Evolutionary conservation across 2,888 invertebrate species (phyloP).

Genomic region (Ariolimax columbianus): DNA sequence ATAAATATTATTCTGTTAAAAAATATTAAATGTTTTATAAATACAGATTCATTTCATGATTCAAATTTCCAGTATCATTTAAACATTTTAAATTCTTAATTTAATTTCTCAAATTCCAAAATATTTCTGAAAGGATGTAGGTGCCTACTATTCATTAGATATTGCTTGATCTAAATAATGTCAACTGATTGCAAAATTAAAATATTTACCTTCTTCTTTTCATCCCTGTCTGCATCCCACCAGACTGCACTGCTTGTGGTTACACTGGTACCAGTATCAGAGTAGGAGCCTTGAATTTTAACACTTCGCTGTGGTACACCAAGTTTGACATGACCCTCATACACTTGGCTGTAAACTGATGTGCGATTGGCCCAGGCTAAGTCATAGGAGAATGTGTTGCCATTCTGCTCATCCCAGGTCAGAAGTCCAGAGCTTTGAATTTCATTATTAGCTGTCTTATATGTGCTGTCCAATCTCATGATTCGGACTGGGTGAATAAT

Average conservation of each 20-base stretch:
- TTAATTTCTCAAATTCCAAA: no score
- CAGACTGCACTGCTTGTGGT: constrained; percentile 56
- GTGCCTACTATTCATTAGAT: no score
- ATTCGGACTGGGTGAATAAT: constrained; percentile 63
- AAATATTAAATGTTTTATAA: no score
- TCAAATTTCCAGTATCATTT: no score
- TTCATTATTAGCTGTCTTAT: constrained; percentile 54
- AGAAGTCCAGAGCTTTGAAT: constrained; percentile 57
- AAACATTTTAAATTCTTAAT: no score
- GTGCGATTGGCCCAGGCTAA: constrained; percentile 55
- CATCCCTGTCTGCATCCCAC: constrained; percentile 72
- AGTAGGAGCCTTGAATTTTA: constrained; percentile 59
- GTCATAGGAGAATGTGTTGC: constrained; percentile 61
- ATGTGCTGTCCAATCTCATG: constrained; percentile 59
- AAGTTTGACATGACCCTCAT: constrained; percentile 60
- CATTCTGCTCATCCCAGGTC: constrained; percentile 62
- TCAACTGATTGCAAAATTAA: no score
- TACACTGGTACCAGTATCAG: constrained; percentile 51
- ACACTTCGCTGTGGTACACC: constrained; percentile 64
- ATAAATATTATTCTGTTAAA: no score
- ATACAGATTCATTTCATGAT: no score
- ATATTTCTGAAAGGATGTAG: no score
- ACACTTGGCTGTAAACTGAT: constrained; percentile 54
- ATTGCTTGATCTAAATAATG: no score
- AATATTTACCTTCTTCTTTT: constrained; percentile 59